A percentile compares a stretch with the other conserved stretches of the same genome.
Evolutionary conservation across 2,113 vertebrate species (phyloP).

Genomic region (Microcebus ravelobensis): DNA sequence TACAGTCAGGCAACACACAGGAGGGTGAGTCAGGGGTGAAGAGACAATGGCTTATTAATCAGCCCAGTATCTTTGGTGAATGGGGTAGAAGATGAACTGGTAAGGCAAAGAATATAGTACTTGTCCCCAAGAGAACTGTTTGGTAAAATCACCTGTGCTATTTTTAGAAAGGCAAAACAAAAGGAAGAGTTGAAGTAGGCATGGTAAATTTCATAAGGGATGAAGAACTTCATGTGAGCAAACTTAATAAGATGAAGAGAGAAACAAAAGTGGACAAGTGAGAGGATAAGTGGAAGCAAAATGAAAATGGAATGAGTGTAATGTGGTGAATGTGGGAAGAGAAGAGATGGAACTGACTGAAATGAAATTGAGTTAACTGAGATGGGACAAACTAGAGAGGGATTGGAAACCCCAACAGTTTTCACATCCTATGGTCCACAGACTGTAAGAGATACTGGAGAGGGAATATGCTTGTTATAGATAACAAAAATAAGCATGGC

Average conservation of each 20-base stretch:
- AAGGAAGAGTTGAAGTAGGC: neutral
- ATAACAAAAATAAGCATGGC: neutral
- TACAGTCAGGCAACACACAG: neutral
- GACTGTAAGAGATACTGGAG: neutral
- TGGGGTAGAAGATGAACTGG: neutral
- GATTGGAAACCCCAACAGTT: neutral
- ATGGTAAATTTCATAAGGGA: neutral
- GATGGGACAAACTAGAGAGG: neutral
- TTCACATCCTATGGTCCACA: neutral
- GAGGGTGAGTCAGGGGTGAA: neutral
- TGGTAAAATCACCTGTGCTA: neutral
- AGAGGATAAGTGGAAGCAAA: neutral
- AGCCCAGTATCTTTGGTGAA: neutral
- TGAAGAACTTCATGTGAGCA: neutral
- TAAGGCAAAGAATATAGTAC: neutral
- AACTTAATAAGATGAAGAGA: neutral
- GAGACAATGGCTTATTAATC: neutral
- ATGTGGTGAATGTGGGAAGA: no score
- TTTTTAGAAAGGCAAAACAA: neutral
- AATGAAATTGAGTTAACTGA: neutral
- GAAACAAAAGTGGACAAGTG: neutral
- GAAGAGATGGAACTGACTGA: neutral
- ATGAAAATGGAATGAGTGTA: neutral
- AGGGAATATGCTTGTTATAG: neutral
- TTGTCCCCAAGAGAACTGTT: neutral